Base-by-base conservation (phyloP, 2,797 vertebrate genomes). In the Eulemur mongoz region DNA sequence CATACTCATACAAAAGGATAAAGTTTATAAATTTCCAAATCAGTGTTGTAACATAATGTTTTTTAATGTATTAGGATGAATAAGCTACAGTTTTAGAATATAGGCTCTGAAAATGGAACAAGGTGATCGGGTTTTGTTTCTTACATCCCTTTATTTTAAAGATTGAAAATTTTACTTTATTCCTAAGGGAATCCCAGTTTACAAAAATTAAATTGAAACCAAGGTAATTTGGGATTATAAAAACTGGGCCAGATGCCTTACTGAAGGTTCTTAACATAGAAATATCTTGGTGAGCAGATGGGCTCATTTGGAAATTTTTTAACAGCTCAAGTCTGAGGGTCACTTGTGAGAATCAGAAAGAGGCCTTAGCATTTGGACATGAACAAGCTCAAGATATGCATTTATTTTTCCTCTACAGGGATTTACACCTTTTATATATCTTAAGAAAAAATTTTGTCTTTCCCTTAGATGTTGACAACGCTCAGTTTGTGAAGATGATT, bases 291-390 rank as follows among this genome's bases (percentile, higher is more conserved):
- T 97, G 87, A 93, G 69, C 82, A 95, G 52, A 89, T 96, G 90
- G 85, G 9, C 54, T 95, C 54, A 85, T 95, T 93, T 96, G 78
- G 69, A 95, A 98, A 94, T 79, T 94, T 88, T 93, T 80, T 27
- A 87, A 84, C 40, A 94, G 79, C 69, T 94, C 54, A 87, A 93
- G n/a, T 83, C 52, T 91, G 38, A 94, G 96, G 89, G 59, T 97
- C 76, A 92, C 70, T 97, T 97, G 67, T 94, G 82, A 96, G 61
- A 98, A 95, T 93, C 79, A 93, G 94, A 96, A 95, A 79, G 92
- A 97, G 79, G 43, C 27, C 70, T 83, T 96, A 78, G 9, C 72
- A 50, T 97, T 97, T 93, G 76, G 43, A 91, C 32, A 38, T 59
- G 48, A 88, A 80, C 30, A 89, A 94, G 81, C 70, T 84, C 43